phyloP scores from a whole-genome alignment of 2,888 invertebrate genomes.

The Lepidochrysops patricia region DNA sequence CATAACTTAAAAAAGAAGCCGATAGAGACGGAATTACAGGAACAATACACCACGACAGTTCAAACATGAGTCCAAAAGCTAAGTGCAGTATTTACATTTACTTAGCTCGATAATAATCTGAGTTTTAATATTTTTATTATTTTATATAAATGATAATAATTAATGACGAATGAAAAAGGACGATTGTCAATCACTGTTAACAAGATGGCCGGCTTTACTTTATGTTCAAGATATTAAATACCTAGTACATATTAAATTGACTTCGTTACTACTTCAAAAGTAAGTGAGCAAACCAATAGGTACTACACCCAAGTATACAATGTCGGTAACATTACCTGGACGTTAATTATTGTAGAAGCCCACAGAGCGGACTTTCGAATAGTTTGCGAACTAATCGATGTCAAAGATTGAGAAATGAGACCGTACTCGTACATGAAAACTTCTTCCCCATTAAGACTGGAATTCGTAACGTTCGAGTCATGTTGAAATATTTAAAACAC shows the following conservation, averaged over 20 bases:
- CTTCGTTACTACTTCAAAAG: neutral
- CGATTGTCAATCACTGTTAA: neutral
- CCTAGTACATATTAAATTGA: neutral
- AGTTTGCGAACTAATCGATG: slow-evolving; percentile 12
- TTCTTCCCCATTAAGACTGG: neutral
- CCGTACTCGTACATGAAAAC: slow-evolving; percentile 8
- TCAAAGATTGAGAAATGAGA: slow-evolving; percentile 15
- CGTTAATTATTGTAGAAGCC: neutral
- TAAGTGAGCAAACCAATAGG: neutral
- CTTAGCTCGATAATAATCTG: too few species aligned
- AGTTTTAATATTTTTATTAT: too few species aligned
- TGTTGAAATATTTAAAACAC: slow-evolving; percentile 22
- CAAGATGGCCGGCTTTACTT: too few species aligned
- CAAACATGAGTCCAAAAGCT: too few species aligned
- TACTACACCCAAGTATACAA: neutral
- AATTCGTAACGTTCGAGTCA: slow-evolving; percentile 8
- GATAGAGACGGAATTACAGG: too few species aligned
- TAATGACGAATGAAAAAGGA: neutral
- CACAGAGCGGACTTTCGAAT: neutral
- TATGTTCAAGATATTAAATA: too few species aligned
- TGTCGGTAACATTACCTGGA: neutral
- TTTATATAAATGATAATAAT: too few species aligned
- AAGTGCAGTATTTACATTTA: too few species aligned
- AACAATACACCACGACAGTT: too few species aligned
- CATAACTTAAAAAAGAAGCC: too few species aligned